Base-by-base conservation (phyloP, 2,888 invertebrate species). In the Habrosyne pyritoides region DNA sequence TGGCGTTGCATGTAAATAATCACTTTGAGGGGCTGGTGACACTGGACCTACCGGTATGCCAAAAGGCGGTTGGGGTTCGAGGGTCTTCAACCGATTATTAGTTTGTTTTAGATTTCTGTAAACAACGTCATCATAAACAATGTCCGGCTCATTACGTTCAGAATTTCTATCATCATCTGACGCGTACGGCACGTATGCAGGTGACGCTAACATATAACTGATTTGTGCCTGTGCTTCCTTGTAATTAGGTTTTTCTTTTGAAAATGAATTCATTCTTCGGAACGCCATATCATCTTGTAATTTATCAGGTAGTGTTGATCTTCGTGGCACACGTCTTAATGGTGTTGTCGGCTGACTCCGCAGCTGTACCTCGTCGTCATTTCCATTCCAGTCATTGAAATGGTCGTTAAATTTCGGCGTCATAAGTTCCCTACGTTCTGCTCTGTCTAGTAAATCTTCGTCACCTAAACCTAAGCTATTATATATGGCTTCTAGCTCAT, bases 401-500 rank as follows among this genome's bases (percentile, higher is more conserved):
- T 86, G 82, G 63, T 91, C 88, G 72, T 87, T 89, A 68, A 85
- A 85, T 79, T 91, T 92, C 46, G 92, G 91, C 51, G 92, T 94
- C 89, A 93, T 95, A 72, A 94, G 86, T 85, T 95, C 96, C 57
- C 96, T 92, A 58, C 95, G 93, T 83, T 97, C 96, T 10, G 97
- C 97, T 75, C 96, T 93, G 76, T 97, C 97, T 53, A 97, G 83
- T 57, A 97, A 92, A 86, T 97, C 96, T 81, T 97, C 96, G 76
- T 97, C 97, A 0, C 96, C 96, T 53, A 98, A 90, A n/a, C 96
- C 95, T 56, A 98, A 93, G 71, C 97, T 97, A 71, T 97, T 96
- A 79, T 97, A 97, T 77, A 98, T 98, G n/a, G 96, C 96, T 91
- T 98, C 98, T 55, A 98, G 85, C 85, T 98, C 98, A 72, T 96